These are phyloP conservation scores for Eretmocerus hayati DNA, from an alignment of 2,888 invertebrate species.

Conservation along the genomic window DNA sequence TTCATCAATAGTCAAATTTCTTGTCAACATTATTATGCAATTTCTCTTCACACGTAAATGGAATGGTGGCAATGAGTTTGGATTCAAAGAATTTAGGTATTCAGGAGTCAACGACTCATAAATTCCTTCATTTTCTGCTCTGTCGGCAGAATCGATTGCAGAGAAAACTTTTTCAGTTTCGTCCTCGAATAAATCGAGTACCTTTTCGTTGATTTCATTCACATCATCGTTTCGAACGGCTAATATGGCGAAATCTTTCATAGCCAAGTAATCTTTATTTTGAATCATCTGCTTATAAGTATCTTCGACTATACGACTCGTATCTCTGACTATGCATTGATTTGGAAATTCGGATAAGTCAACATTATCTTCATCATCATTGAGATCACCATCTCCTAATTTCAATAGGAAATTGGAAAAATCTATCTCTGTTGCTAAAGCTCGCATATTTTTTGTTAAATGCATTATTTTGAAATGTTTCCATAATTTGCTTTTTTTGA, in stretches of 20 bases:
- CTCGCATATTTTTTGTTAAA: neutral
- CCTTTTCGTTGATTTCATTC: slow-evolving; percentile 5
- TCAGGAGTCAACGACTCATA: slow-evolving; percentile 8
- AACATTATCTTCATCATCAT: slow-evolving; percentile 2
- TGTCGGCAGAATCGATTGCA: slow-evolving; percentile 13
- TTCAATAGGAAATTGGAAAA: slow-evolving; percentile 1
- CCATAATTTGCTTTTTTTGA: slow-evolving; percentile 7
- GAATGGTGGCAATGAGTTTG: slow-evolving; percentile 6
- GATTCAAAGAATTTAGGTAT: slow-evolving; percentile 15
- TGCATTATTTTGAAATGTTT: neutral
- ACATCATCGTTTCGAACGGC: slow-evolving; percentile 8
- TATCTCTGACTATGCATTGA: slow-evolving; percentile 9
- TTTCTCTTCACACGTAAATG: slow-evolving; percentile 11
- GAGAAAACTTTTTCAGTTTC: too few species aligned
- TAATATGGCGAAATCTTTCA: slow-evolving; percentile 8
- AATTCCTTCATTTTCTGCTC: slow-evolving; percentile 9
- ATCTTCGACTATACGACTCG: neutral
- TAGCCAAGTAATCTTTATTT: neutral
- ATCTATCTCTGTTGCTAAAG: slow-evolving; percentile 1
- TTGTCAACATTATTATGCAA: slow-evolving; percentile 12
- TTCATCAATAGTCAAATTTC: slow-evolving; percentile 15
- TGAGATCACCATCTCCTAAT: neutral
- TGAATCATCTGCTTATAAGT: neutral
- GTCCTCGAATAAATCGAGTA: slow-evolving; percentile 9
- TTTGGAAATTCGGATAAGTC: slow-evolving; percentile 10